phyloP scores from a whole-genome alignment of 1,140 invertebrate genomes.

The Euwallacea fornicatus region DNA sequence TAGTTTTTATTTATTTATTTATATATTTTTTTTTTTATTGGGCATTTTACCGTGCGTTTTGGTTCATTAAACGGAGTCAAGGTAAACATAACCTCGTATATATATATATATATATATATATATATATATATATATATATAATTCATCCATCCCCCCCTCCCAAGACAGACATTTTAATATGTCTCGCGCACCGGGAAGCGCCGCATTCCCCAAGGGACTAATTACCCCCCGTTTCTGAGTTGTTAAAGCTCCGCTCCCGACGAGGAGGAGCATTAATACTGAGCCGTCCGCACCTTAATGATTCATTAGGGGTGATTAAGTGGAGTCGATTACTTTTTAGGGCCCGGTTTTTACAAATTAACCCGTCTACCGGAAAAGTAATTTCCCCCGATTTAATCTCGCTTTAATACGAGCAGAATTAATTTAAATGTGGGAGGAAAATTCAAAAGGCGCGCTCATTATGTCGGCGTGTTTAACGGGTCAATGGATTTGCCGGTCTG shows the following conservation, averaged over 20 bases:
- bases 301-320: slow-evolving; percentile 49
- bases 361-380: background rate
- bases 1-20: no score
- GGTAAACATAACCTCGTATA: background rate
- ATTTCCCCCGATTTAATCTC: no score
- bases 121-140: no score
- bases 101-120: no score
- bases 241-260: slow-evolving; percentile 43
- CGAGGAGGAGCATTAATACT: slow-evolving; percentile 44
- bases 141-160: slow-evolving; percentile 4
- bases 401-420: no score
- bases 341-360: slow-evolving; percentile 21
- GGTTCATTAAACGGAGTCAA: background rate
- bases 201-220: slow-evolving; percentile 37
- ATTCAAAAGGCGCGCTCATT: no score
- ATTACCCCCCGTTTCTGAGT: slow-evolving; percentile 41
- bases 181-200: slow-evolving; percentile 14
- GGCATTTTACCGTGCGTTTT: no score
- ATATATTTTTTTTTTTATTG: no score
- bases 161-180: slow-evolving; percentile 21
- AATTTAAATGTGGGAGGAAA: no score
- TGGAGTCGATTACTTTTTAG: slow-evolving; percentile 29
- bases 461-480: no score
- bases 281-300: slow-evolving; percentile 46
- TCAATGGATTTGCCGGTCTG: no score